Base-by-base conservation (phyloP, 2,113 vertebrate species). In the Limanda limanda region DNA sequence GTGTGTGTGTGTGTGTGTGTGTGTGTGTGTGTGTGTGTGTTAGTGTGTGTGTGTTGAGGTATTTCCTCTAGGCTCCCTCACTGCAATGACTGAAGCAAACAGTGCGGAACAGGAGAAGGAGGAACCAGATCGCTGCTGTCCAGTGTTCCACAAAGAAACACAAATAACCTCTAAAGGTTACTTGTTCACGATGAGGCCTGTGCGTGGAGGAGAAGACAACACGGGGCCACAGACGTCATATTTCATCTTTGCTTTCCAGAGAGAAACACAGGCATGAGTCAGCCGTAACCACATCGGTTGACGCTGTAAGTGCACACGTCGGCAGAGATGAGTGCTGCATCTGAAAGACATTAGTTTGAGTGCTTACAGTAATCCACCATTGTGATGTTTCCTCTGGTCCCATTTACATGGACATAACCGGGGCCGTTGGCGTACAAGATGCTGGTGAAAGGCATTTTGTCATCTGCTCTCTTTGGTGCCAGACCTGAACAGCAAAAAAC, bases 361-460 rank as follows among this genome's bases (percentile, higher is more conserved):
- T 85, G 82, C 95, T 95, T 83, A 95, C 95, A 86, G 83, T 93
- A 95, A 92, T 94, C 92, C 83, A 93, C 92, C 66, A 87, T 79
- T n/a, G 91, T 91, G 82, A 95, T 93, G 82, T 95, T 95, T 40
- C 77, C 94, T 91, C 95, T 93, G 48, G 91, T 93, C 63, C 94
- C 94, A 24, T 95, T 95, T 69, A 91, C 66, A n/a, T 95, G 94
- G n/a, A 89, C 76, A 13, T 95, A 95, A 37, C 95, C 95, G 0
- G 95, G 95, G 0, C 95, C 95, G 18, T 95, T 95, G 69, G 94
- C 95, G 17, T 95, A 95, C 58, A 95, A 88, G 81, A 95, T 95
- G 82, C 94, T 95, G 68, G 95, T 95, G 74, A 93, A 95, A 61
- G 94, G 95, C 90, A 95, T 91, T 76, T 71, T 86, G 70, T 95